phyloP scores from a whole-genome alignment of 2,113 vertebrate species.

The Capra hircus region DNA sequence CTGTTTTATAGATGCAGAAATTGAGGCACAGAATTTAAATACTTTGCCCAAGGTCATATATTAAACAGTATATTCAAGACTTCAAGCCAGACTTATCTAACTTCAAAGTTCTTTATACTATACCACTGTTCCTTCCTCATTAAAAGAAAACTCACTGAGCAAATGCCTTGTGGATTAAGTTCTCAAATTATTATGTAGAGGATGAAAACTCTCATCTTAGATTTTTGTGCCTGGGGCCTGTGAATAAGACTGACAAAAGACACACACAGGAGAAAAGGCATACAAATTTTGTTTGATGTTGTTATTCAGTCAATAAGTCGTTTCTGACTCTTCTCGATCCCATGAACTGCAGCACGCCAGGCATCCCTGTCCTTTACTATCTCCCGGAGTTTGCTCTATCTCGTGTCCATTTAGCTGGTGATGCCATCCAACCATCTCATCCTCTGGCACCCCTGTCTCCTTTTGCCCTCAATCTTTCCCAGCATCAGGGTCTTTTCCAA shows the following conservation, averaged over 20 bases:
- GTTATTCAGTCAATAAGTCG: neutral
- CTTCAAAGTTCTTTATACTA: neutral
- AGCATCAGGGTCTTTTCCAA: neutral
- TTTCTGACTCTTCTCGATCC: neutral
- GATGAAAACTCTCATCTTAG: neutral
- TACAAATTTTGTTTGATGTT: neutral
- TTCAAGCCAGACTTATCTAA: neutral
- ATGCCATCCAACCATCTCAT: neutral
- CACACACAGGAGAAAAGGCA: neutral
- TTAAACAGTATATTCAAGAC: neutral
- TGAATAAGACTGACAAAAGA: neutral
- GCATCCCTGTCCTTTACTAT: neutral
- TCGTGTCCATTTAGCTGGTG: neutral
- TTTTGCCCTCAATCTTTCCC: neutral
- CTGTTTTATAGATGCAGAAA: neutral
- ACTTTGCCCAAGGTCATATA: neutral
- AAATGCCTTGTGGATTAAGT: neutral
- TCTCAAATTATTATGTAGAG: neutral
- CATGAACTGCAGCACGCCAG: neutral
- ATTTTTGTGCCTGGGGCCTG: neutral
- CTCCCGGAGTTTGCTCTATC: neutral
- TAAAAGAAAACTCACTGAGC: neutral
- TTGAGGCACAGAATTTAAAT: neutral
- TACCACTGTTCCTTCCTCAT: neutral
- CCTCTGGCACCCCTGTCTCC: neutral